Evolutionary conservation across 2,113 vertebrate genomes (phyloP).

Genomic region (Brachionichthys hirsutus): DNA sequence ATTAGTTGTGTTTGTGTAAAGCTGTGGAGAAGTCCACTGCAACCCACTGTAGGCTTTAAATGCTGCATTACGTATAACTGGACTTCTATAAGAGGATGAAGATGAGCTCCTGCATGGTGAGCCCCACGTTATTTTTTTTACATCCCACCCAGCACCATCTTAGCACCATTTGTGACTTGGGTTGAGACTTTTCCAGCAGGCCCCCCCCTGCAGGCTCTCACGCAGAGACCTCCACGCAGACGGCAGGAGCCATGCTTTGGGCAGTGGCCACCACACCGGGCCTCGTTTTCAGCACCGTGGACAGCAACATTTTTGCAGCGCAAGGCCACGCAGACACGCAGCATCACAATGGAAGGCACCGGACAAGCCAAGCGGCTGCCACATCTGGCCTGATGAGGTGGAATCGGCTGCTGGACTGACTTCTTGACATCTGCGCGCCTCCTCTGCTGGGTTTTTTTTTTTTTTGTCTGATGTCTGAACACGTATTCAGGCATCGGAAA

Average conservation of each 20-base stretch:
- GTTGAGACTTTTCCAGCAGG: conserved; percentile 30
- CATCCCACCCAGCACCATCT: conserved; percentile 26
- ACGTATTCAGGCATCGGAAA: conserved; percentile 50
- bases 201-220: conserved; percentile 19
- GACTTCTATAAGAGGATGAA: conserved; percentile 31
- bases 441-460: no score
- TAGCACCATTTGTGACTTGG: conserved; percentile 25
- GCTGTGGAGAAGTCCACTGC: not conserved
- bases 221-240: conserved; percentile 25
- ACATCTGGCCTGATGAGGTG: conserved; percentile 4
- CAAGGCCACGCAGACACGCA: conserved; percentile 46
- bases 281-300: conserved; percentile 68
- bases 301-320: conserved; percentile 70
- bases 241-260: conserved; percentile 44
- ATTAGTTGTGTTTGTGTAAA: no score
- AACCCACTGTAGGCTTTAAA: not conserved
- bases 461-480: conserved; percentile 54
- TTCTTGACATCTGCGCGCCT: conserved; percentile 16
- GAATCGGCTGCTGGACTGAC: conserved; percentile 13
- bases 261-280: conserved; percentile 65
- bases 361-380: conserved; percentile 7
- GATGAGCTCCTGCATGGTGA: conserved; percentile 29
- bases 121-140: conserved; percentile 48
- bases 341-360: conserved; percentile 26
- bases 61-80: not conserved